phyloP scores from a whole-genome alignment of 2,797 vertebrate genomes.

The Notolabrus celidotus region DNA sequence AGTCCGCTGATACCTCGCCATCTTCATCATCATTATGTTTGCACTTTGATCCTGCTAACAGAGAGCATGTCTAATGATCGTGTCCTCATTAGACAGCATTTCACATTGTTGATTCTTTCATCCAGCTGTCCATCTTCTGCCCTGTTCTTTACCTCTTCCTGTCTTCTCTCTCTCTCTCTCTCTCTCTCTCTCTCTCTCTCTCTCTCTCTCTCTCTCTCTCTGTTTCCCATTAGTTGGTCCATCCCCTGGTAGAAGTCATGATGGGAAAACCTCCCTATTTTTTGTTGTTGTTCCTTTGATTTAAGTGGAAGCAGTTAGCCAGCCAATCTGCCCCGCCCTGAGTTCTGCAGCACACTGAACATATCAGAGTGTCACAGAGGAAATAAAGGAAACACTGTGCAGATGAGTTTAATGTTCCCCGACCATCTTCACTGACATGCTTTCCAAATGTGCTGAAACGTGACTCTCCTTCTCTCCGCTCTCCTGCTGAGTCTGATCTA shows the following conservation, averaged over 20 bases:
- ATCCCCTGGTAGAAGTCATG: conserved; percentile 34
- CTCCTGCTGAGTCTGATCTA: no score
- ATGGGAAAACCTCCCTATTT: conserved; percentile 54
- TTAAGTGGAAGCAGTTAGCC: conserved; percentile 54
- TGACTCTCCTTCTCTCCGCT: not conserved
- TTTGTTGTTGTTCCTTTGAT: conserved; percentile 54
- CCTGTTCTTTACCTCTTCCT: conserved; percentile 8
- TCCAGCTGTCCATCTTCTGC: conserved; percentile 8
- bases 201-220: conserved; percentile 25
- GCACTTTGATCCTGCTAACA: not conserved
- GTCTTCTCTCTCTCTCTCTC: conserved; percentile 1
- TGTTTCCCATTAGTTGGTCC: conserved; percentile 65
- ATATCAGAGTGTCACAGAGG: conserved; percentile 52
- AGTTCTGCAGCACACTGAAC: conserved; percentile 53
- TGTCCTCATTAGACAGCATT: not conserved
- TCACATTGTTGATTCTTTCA: no score
- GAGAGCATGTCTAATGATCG: not conserved
- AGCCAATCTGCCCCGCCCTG: conserved; percentile 56
- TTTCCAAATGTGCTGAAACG: conserved; percentile 36
- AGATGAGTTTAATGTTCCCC: conserved; percentile 60
- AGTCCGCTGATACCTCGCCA: no score
- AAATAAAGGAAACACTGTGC: conserved; percentile 43
- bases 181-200: conserved; percentile 6
- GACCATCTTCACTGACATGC: conserved; percentile 16
- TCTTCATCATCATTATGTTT: no score